Conservation (phyloP, 2,113 vertebrate genomes). For the Herpailurus yagouaroundi region DNA sequence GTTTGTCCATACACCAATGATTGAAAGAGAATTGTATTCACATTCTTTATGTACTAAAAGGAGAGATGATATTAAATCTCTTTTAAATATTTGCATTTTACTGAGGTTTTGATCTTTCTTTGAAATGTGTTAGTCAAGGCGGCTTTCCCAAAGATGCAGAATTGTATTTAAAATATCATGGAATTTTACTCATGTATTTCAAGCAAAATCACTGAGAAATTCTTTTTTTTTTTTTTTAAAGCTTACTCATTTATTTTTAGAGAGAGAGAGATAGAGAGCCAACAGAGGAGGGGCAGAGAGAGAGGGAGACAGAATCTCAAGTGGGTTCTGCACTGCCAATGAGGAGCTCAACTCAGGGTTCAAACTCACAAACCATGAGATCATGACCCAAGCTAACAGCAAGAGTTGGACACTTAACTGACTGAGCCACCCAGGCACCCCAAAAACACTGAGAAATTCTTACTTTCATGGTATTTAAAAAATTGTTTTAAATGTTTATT, state of each 20-base stretch:
- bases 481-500: no score
- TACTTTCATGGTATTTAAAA: not conserved
- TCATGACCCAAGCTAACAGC: no score
- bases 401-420: no score
- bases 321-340: no score
- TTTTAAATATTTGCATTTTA: slow-evolving; percentile 61
- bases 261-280: no score
- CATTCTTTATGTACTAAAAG: slow-evolving; percentile 33
- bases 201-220: not conserved
- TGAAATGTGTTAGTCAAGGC: slow-evolving; percentile 46
- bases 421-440: no score
- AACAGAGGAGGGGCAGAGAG: no score
- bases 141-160: not conserved
- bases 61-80: not conserved
- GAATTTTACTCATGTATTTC: not conserved
- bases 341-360: no score
- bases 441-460: no score
- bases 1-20: slow-evolving; percentile 66
- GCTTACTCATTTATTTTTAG: no score
- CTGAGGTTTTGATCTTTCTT: slow-evolving; percentile 57
- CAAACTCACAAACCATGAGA: no score
- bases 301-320: no score
- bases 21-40: slow-evolving; percentile 75
- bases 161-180: not conserved
- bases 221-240: not conserved